Base-by-base conservation (phyloP, 2,113 vertebrate species). In the Ancistrus triradiatus region DNA sequence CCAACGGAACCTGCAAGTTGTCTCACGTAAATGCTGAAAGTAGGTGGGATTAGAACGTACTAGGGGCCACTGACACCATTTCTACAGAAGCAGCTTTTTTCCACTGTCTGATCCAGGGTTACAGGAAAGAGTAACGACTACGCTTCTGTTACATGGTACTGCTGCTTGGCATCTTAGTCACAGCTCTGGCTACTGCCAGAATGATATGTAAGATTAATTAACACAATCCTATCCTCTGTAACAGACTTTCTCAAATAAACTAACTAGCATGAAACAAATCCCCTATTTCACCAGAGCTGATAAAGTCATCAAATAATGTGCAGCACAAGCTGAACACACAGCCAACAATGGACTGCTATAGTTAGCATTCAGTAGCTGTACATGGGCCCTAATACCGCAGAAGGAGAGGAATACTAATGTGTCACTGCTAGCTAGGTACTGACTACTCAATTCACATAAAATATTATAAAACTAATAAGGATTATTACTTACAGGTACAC, bases 31-130 rank as follows among this genome's bases (percentile, higher is more conserved):
- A 37, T 43, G 50, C 33, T 46, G 14, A 38, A 15, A 66, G 77
- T 69, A 64, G 58, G 70, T 25, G 52, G 77, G 76, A 83, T 80
- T 77, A 81, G 64, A 71, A 74, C 71, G 69, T 70, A 65, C n/a
- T n/a, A n/a, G n/a, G n/a, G n/a, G n/a, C n/a, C n/a, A n/a, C 72
- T 78, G 79, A 83, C 81, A 82, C 78, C 48, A 59, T 76, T 77
- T 77, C 74, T 78, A 76, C 75, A 81, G 77, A 83, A 75, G 37
- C 53, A 44, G 9, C 11, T 33, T 35, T 19, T 47, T 10, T 38
- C 19, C 58, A 19, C 13, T 46, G n/a, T 44, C 62, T 21, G n/a
- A 24, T 77, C 33, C 43, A 13, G 60, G 18, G 53, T 57, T 13
- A 56, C 48, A 59, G 2, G 25, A 68, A 44, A 7, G 9, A 42